A percentile compares a stretch with the other conserved stretches of the same genome.
Conservation (phyloP, 2,797 vertebrate genomes). For the Hylomyscus alleni region DNA sequence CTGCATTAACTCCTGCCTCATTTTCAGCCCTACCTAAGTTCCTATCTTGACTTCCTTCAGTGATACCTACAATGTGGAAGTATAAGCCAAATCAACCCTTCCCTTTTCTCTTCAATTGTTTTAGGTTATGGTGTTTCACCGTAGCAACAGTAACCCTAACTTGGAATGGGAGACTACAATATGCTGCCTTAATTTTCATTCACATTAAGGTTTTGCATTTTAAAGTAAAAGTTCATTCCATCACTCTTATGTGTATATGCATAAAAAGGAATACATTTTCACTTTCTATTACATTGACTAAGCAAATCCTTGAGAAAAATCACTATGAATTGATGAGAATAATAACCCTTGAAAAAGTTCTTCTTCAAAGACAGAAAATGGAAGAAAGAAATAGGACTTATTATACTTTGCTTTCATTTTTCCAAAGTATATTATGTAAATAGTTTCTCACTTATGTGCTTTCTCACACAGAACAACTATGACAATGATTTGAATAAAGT, state of each 20-base stretch:
- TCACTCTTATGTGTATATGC: background rate
- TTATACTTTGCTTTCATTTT: slow-evolving; percentile 51
- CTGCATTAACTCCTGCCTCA: background rate
- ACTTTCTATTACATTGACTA: background rate
- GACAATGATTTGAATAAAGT: slow-evolving; percentile 57
- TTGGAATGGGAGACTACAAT: background rate
- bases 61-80: background rate
- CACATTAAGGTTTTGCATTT: background rate
- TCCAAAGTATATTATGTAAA: slow-evolving; percentile 24
- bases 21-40: background rate
- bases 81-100: background rate
- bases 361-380: slow-evolving; percentile 40
- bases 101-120: background rate
- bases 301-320: slow-evolving; percentile 29
- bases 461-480: slow-evolving; percentile 46
- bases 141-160: background rate
- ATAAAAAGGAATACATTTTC: background rate
- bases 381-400: background rate
- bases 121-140: background rate
- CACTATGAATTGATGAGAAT: slow-evolving; percentile 20
- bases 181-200: background rate
- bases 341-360: background rate
- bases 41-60: background rate
- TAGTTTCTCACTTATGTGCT: slow-evolving; percentile 29
- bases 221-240: background rate